Evolutionary conservation across 2,797 vertebrate species (phyloP).

Genomic region (Lutjanus argentimaculatus): DNA sequence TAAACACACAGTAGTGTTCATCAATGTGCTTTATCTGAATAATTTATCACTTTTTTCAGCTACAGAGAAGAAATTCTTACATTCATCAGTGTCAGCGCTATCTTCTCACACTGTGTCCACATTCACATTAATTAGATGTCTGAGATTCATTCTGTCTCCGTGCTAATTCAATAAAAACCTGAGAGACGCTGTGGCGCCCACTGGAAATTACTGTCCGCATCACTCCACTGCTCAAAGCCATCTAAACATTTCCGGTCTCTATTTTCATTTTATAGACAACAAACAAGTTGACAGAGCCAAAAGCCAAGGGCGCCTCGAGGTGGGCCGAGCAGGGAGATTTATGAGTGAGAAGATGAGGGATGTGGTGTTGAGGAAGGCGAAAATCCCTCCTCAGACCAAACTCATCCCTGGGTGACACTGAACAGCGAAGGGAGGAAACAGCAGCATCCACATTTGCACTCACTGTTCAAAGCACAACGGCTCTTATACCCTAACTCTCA

Average conservation of each 20-base stretch:
- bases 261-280: conserved; percentile 56
- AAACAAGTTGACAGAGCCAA: conserved; percentile 57
- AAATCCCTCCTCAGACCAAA: conserved; percentile 52
- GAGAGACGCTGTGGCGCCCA: conserved; percentile 8
- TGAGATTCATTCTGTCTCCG: conserved; percentile 8
- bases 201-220: conserved; percentile 16
- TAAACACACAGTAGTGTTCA: not conserved
- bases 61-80: conserved; percentile 8
- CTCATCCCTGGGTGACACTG: conserved; percentile 53
- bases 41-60: not conserved
- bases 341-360: conserved; percentile 59
- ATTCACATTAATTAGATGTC: conserved; percentile 28
- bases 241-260: conserved; percentile 11
- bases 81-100: conserved; percentile 12
- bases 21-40: not conserved
- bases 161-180: conserved; percentile 32
- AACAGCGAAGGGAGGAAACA: conserved; percentile 6
- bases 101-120: conserved; percentile 8
- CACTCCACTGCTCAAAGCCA: conserved; percentile 7
- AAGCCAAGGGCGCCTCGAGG: conserved; percentile 55
- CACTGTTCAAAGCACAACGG: conserved; percentile 9
- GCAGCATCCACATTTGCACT: conserved; percentile 6
- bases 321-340: conserved; percentile 62
- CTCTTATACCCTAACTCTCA: conserved; percentile 2
- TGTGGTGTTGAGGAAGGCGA: conserved; percentile 24